Evolutionary conservation across 92 coral and sea anemone genomes (phyloP).

Genomic region (Siderastrea radians): DNA sequence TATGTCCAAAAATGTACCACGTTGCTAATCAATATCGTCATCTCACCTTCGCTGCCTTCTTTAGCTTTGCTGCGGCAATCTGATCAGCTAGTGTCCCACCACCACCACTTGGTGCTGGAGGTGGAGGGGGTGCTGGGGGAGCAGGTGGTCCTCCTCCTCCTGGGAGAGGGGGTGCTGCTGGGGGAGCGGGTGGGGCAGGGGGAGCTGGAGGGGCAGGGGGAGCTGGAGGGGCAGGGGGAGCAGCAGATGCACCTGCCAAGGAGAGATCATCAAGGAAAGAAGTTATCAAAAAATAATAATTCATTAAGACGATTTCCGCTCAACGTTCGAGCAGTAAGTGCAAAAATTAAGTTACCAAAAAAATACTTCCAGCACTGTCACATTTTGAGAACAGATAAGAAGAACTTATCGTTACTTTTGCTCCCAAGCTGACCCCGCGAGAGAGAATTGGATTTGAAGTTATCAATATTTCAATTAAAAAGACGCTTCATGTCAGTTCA

Average conservation of each 20-base stretch:
- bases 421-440: no score
- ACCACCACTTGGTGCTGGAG: constrained; percentile 77
- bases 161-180: constrained; percentile 85
- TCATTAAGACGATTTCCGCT: no score
- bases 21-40: neutral
- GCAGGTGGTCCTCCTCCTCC: constrained; percentile 80
- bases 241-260: constrained; percentile 68
- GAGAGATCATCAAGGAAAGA: neutral
- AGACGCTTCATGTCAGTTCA: no score
- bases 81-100: constrained; percentile 96
- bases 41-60: constrained; percentile 88
- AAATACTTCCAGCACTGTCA: no score
- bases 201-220: constrained; percentile 87
- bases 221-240: constrained; percentile 59
- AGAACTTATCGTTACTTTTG: no score
- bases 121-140: constrained; percentile 87
- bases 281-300: neutral
- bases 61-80: constrained; percentile 98
- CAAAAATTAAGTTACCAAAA: no score
- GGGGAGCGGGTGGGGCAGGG: constrained; percentile 93
- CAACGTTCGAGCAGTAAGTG: no score
- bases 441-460: no score
- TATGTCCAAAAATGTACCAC: no score
- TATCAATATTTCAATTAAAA: no score
- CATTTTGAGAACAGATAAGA: no score